A percentile compares a stretch with the other conserved stretches of the same genome.
Conservation (phyloP, 1,140 invertebrate species). For the Telenomus remus region DNA sequence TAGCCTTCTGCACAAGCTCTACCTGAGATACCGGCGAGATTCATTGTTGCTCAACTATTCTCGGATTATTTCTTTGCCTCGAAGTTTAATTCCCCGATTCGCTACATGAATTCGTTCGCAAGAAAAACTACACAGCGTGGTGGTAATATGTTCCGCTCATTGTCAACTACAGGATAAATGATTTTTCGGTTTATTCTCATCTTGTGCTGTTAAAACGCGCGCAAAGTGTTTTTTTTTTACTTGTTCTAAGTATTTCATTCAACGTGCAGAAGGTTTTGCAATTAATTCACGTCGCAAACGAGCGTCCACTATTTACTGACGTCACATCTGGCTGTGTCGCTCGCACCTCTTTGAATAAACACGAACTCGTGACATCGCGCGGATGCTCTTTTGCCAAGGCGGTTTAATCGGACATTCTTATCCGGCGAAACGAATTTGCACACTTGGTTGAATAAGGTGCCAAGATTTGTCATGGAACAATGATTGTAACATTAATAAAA, state of each 20-base stretch:
- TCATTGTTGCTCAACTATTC: slow-evolving; percentile 51
- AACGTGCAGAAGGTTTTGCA: slow-evolving; percentile 39
- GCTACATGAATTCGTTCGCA: slow-evolving; percentile 11
- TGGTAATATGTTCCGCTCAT: not conserved
- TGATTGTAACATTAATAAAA: too few relatives aligned
- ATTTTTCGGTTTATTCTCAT: too few relatives aligned
- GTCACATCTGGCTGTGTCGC: slow-evolving; percentile 46
- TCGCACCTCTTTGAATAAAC: slow-evolving; percentile 51
- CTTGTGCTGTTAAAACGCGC: slow-evolving; percentile 15
- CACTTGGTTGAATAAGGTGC: not conserved
- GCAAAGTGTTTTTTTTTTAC: slow-evolving; percentile 37
- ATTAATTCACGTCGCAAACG: slow-evolving; percentile 44
- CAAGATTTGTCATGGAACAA: too few relatives aligned
- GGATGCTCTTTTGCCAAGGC: slow-evolving; percentile 26
- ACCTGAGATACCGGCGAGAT: slow-evolving; percentile 20
- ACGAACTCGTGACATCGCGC: slow-evolving; percentile 22
- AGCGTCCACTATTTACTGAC: slow-evolving; percentile 47
- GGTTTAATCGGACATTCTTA: slow-evolving; percentile 46
- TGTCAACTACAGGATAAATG: not conserved
- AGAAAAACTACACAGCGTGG: not conserved
- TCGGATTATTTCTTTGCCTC: slow-evolving; percentile 31
- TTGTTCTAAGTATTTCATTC: slow-evolving; percentile 31
- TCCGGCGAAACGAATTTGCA: slow-evolving; percentile 24
- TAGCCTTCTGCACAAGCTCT: slow-evolving; percentile 36
- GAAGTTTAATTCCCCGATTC: slow-evolving; percentile 26